These are phyloP conservation scores for Sclerurus mexicanus DNA, from an alignment of 2,113 vertebrate genomes.

Conservation along the genomic window DNA sequence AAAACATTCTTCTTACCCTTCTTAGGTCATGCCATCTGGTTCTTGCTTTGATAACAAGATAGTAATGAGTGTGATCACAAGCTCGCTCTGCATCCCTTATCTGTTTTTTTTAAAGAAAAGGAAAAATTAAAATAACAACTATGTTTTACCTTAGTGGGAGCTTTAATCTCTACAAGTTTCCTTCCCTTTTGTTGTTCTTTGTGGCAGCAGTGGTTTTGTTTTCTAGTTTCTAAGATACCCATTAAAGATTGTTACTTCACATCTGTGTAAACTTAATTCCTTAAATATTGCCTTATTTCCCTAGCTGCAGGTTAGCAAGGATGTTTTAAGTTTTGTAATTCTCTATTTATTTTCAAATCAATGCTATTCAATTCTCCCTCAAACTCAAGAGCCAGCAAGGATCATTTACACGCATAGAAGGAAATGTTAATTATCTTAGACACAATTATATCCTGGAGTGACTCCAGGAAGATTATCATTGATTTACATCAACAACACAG, in stretches of 20 bases:
- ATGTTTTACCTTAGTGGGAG: not conserved
- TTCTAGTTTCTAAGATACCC: constrained; percentile 30
- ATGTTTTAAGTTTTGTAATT: constrained; percentile 46
- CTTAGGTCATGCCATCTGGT: constrained; percentile 81
- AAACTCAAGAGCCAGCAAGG: constrained; percentile 20
- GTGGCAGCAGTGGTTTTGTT: not conserved
- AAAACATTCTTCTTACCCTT: constrained; percentile 70
- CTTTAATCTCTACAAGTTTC: constrained; percentile 35
- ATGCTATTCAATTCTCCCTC: constrained; percentile 24
- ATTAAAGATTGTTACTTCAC: constrained; percentile 20
- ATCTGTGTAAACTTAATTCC: constrained; percentile 56
- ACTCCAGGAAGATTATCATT: constrained; percentile 41
- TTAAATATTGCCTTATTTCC: constrained; percentile 58
- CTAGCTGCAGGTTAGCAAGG: constrained; percentile 27
- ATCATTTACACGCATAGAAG: constrained; percentile 19
- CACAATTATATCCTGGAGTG: constrained; percentile 44
- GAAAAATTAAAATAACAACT: constrained; percentile 26
- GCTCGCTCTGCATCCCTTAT: constrained; percentile 69
- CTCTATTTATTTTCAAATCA: constrained; percentile 65
- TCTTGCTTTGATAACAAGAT: constrained; percentile 77
- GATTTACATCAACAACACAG: constrained; percentile 40
- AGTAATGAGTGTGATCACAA: constrained; percentile 82
- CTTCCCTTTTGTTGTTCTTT: not conserved
- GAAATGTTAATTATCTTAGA: constrained; percentile 30
- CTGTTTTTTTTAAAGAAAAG: constrained; percentile 65